Evolutionary conservation across 1,140 invertebrate species (phyloP).

Genomic region (Onthophagus taurus): DNA sequence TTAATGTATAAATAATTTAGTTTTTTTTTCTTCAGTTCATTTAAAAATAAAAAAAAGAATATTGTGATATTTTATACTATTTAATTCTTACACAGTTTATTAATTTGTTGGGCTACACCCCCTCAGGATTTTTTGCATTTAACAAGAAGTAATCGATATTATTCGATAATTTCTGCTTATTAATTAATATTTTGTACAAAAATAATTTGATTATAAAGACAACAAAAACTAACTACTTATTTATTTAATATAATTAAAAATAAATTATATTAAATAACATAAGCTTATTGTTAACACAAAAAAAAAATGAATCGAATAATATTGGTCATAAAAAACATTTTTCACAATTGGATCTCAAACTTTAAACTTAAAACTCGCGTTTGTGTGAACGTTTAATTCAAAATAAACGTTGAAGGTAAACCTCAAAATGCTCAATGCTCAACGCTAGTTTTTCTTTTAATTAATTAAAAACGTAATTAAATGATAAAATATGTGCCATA

Average conservation of each 20-base stretch:
- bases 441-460: too few relatives aligned
- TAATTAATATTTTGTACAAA: constrained; percentile 8
- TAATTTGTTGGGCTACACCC: constrained; percentile 32
- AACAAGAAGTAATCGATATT: constrained; percentile 17
- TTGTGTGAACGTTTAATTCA: too few relatives aligned
- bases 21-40: constrained; percentile 35
- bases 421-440: not conserved
- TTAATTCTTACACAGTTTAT: constrained; percentile 29
- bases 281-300: not conserved
- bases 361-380: too few relatives aligned
- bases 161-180: constrained; percentile 14
- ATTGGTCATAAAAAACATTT: too few relatives aligned
- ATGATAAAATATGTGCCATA: constrained; percentile 4
- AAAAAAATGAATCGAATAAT: not conserved
- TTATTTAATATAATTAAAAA: constrained; percentile 12
- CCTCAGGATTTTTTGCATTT: constrained; percentile 32
- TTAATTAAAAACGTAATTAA: too few relatives aligned
- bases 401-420: too few relatives aligned
- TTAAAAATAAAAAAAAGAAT: constrained; percentile 32
- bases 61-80: constrained; percentile 40
- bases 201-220: not conserved
- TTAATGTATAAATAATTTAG: constrained; percentile 16
- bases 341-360: too few relatives aligned
- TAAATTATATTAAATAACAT: constrained; percentile 10
- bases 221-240: too few relatives aligned